phyloP scores from a whole-genome alignment of 2,888 invertebrate genomes.

The Arenicola marina region DNA sequence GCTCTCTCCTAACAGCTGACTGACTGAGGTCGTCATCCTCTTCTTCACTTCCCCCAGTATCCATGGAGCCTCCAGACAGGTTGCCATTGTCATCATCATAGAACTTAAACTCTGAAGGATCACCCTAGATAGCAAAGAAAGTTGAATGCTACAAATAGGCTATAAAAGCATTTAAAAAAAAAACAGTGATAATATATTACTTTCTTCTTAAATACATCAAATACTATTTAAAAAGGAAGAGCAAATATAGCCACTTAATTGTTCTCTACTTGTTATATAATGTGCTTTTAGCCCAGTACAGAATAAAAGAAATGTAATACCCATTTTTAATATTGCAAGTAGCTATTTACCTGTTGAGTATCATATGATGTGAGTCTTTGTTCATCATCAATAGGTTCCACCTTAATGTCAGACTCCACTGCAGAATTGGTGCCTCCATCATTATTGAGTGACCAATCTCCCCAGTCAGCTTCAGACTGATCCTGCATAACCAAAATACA shows the following conservation, averaged over 20 bases:
- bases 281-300: too few relatives aligned
- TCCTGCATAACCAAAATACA: not conserved
- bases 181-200: not conserved
- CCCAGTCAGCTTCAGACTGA: conserved; percentile 8
- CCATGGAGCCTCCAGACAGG: not conserved
- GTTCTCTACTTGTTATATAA: too few relatives aligned
- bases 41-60: not conserved
- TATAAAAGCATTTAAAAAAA: not conserved
- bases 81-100: conserved; percentile 1
- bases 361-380: not conserved
- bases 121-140: too few relatives aligned
- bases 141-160: not conserved
- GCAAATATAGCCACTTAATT: not conserved
- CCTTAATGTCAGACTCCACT: conserved; percentile 1
- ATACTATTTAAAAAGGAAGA: too few relatives aligned
- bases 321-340: too few relatives aligned
- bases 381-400: not conserved
- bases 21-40: not conserved
- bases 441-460: conserved; percentile 7
- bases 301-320: not conserved
- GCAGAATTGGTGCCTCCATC: not conserved
- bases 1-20: too few relatives aligned
- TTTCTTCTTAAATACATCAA: not conserved
- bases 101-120: not conserved
- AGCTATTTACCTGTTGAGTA: not conserved